Evolutionary conservation across 1,140 invertebrate species (phyloP), one percentile per base, ranked within the genome.

Genomic region (Drosophila willistoni): DNA sequence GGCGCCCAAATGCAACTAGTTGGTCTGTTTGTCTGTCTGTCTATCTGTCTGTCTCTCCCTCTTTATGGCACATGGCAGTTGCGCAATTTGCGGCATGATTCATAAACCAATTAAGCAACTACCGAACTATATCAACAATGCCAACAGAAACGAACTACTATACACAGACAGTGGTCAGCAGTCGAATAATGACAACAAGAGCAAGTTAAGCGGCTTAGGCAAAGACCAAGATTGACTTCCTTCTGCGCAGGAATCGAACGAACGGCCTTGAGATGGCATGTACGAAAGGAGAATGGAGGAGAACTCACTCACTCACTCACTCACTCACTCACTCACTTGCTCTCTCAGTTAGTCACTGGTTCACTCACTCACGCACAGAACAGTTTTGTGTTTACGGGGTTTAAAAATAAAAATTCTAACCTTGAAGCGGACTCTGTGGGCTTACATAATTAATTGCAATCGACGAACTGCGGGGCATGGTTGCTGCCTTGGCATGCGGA

Each of bases 381-480:
- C 44, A 51, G 44, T 51, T 51, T 51, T 51, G 17, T 51, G 44
- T 51, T 51, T 51, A 22, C 44, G 9, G 44, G 44, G 14, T 51
- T 51, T 22, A 51, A 22, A 51, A 47, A 19, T 19, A 47, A 47
- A 47, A 51, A 51, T 51, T 51, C 44, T 51, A 51, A 51, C 44
- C 44, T 51, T 51, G 44, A 51, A 51, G 17, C 44, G 44, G 44
- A 51, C 44, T 22, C 44, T 19, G 44, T 51, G 17, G 44, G 44
- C 44, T 51, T 51, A 51, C 44, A 51, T 51, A 51, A 51, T 51
- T 51, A 51, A 51, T 51, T 51, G 44, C 44, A 51, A 51, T 51
- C 44, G 44, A 51, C 17, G 17, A 51, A 51, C 44, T 51, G 19
- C 17, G 10, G 44, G 44, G 44, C 44, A 51, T 51, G 36, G 10